These are phyloP conservation scores for Orycteropus afer DNA, from an alignment of 2,113 vertebrate species.

Conservation along the genomic window DNA sequence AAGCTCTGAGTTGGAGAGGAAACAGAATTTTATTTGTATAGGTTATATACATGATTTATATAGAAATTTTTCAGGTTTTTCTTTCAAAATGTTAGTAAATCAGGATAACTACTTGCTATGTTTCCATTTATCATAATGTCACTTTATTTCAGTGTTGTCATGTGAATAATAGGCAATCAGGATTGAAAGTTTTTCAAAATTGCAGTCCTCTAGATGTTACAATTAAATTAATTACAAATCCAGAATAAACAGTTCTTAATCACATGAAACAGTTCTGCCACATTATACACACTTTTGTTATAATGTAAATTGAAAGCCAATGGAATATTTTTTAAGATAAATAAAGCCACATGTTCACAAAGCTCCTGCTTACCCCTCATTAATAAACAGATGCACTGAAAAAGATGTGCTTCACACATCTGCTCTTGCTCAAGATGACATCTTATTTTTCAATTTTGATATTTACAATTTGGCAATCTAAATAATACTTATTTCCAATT, in stretches of 20 bases:
- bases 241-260: conserved; percentile 86
- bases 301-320: conserved; percentile 85
- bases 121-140: conserved; percentile 80
- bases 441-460: conserved; percentile 85
- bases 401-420: conserved; percentile 82
- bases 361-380: conserved; percentile 80
- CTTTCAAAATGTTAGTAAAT: conserved; percentile 81
- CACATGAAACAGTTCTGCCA: conserved; percentile 84
- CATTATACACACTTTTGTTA: conserved; percentile 83
- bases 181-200: conserved; percentile 86
- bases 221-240: conserved; percentile 88
- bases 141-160: conserved; percentile 83
- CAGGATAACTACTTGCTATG: conserved; percentile 76
- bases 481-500: conserved; percentile 81
- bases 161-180: conserved; percentile 87
- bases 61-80: conserved; percentile 78
- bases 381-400: conserved; percentile 83
- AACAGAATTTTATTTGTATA: conserved; percentile 54
- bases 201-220: conserved; percentile 85
- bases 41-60: conserved; percentile 68
- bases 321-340: conserved; percentile 77
- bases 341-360: conserved; percentile 78
- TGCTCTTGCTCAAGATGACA: conserved; percentile 81
- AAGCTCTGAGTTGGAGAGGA: conserved; percentile 42
- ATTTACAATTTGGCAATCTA: conserved; percentile 82